These are phyloP conservation scores for Pseudochaenichthys georgianus DNA, from an alignment of 2,797 vertebrate species.

Conservation along the genomic window DNA sequence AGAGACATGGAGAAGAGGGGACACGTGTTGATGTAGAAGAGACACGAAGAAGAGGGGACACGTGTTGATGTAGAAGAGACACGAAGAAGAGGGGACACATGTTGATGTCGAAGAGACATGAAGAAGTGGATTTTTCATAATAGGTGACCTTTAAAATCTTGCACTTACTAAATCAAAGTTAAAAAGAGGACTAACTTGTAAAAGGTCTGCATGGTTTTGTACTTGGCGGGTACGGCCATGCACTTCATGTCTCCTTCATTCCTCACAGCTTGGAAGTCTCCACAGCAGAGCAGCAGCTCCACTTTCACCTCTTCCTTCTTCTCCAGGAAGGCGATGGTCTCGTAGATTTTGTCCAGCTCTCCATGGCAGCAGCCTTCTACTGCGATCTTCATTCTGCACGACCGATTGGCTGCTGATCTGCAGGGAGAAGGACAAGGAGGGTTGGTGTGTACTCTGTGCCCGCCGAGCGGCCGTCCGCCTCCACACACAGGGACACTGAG, in stretches of 20 bases:
- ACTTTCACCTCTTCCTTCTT: constrained; percentile 88
- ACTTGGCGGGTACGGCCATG: constrained; percentile 95
- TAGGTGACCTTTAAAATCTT: neutral
- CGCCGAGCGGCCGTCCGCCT: neutral
- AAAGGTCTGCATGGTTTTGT: constrained; percentile 95
- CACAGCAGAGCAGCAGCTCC: constrained; percentile 95
- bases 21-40: no score
- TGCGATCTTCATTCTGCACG: constrained; percentile 92
- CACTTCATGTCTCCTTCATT: constrained; percentile 96
- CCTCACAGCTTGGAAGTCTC: constrained; percentile 97
- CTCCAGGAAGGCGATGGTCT: constrained; percentile 91
- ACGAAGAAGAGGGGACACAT: no score
- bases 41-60: no score
- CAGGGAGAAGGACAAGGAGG: neutral
- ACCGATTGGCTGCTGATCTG: neutral
- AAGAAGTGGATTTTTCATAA: no score
- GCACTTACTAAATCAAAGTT: neutral
- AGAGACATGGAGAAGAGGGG: no score
- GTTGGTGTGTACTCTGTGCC: neutral
- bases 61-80: no score
- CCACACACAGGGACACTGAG: neutral
- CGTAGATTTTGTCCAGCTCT: constrained; percentile 97
- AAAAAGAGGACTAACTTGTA: constrained; percentile 87
- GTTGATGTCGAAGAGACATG: no score
- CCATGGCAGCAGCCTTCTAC: constrained; percentile 98